Percentiles rank a stretch among this genome's conserved stretches.
Evolutionary conservation across 2,888 invertebrate species (phyloP).

Genomic region (Drosophila pegasa): DNA sequence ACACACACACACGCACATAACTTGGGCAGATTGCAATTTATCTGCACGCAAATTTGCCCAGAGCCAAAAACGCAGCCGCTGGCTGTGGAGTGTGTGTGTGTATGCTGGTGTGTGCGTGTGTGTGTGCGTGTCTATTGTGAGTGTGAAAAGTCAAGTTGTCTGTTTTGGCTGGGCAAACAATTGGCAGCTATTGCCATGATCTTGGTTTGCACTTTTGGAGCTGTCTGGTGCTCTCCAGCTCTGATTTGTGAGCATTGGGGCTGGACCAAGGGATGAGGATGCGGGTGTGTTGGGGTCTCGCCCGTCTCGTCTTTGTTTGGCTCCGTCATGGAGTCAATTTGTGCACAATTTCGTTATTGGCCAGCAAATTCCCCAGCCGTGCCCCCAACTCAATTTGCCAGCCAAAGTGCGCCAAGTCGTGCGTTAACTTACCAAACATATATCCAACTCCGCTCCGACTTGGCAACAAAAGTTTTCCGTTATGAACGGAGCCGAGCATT

Average conservation of each 20-base stretch:
- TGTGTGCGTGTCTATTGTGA: slow-evolving; percentile 7
- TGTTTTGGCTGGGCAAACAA: slow-evolving; percentile 74
- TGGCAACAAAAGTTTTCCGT: slow-evolving; percentile 47
- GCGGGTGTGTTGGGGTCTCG: neutral
- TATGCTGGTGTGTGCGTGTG: neutral
- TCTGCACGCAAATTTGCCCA: slow-evolving; percentile 73
- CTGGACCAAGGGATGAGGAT: neutral
- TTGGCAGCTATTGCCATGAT: slow-evolving; percentile 66
- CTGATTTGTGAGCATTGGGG: slow-evolving; percentile 47
- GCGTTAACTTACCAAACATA: slow-evolving; percentile 40
- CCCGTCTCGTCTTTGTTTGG: slow-evolving; percentile 25
- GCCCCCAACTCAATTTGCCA: slow-evolving; percentile 27
- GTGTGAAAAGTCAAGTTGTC: slow-evolving; percentile 78
- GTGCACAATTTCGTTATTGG: slow-evolving; percentile 66
- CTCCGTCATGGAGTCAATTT: slow-evolving; percentile 56
- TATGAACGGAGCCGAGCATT: slow-evolving; percentile 59
- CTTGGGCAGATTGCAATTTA: slow-evolving; percentile 74
- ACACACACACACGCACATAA: slow-evolving; percentile 9
- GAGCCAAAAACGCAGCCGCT: slow-evolving; percentile 26
- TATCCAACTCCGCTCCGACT: slow-evolving; percentile 7
- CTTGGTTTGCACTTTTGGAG: slow-evolving; percentile 72
- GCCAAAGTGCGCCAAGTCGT: slow-evolving; percentile 38
- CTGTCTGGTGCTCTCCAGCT: slow-evolving; percentile 25
- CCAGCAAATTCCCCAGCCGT: slow-evolving; percentile 35
- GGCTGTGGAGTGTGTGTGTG: slow-evolving; percentile 7